These are phyloP conservation scores for Cynoglossus semilaevis DNA, from an alignment of 2,113 vertebrate genomes.

Conservation along the genomic window DNA sequence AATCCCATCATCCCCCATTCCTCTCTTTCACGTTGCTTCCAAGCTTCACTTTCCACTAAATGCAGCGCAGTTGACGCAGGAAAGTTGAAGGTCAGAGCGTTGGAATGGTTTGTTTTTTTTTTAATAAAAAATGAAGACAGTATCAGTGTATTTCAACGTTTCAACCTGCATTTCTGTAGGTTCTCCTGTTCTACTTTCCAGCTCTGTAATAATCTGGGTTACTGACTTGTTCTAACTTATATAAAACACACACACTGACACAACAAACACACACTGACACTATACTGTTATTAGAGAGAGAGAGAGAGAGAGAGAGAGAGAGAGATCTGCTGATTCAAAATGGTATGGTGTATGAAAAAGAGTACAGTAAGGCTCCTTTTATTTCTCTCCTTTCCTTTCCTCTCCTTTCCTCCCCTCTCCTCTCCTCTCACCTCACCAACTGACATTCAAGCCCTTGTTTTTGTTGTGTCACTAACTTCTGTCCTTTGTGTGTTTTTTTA, in stretches of 20 bases:
- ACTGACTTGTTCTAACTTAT: no score
- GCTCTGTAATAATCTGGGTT: no score
- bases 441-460: no score
- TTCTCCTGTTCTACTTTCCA: no score
- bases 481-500: no score
- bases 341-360: slow-evolving; percentile 64
- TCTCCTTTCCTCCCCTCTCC: slow-evolving; percentile 12
- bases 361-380: slow-evolving; percentile 52
- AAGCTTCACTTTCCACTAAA: slow-evolving; percentile 12
- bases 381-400: neutral
- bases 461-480: no score
- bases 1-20: slow-evolving; percentile 32
- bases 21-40: slow-evolving; percentile 2
- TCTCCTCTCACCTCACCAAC: neutral
- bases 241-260: no score
- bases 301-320: no score
- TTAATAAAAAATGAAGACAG: neutral
- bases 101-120: slow-evolving; percentile 8
- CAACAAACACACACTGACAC: no score
- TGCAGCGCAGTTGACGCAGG: neutral
- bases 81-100: slow-evolving; percentile 17
- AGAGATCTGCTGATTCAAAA: slow-evolving; percentile 59
- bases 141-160: neutral
- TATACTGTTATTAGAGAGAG: no score
- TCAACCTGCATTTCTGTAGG: no score